These are phyloP conservation scores for Ataeniobius toweri DNA, from an alignment of 2,797 vertebrate genomes.

Conservation along the genomic window DNA sequence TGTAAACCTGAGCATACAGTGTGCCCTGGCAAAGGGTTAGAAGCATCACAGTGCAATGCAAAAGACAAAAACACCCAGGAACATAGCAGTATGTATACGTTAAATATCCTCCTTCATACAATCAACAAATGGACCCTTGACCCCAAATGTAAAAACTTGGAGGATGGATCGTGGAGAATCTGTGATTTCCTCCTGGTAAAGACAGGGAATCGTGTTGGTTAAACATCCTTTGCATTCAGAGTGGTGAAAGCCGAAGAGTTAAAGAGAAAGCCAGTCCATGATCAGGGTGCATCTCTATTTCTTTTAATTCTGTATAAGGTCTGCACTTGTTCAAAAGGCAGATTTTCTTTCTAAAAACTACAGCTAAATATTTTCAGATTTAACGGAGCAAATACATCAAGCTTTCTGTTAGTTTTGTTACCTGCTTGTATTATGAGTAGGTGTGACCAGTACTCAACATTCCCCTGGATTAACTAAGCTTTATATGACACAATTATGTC, in stretches of 20 bases:
- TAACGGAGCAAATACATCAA: neutral
- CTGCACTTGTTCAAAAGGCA: neutral
- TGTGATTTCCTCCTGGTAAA: neutral
- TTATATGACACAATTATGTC: slow-evolving; percentile 22
- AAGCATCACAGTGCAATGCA: no score
- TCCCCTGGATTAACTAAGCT: slow-evolving; percentile 35
- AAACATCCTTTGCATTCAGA: no score
- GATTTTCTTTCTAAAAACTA: no score
- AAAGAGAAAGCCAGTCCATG: no score
- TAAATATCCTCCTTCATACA: neutral
- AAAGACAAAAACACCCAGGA: neutral
- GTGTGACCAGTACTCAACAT: slow-evolving; percentile 49
- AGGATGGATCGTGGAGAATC: neutral
- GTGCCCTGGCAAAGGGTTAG: no score
- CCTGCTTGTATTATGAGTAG: slow-evolving; percentile 25
- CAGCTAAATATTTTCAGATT: neutral
- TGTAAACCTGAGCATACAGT: no score
- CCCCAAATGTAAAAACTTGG: neutral
- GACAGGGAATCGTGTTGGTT: no score
- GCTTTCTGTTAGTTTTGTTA: neutral
- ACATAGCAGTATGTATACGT: neutral
- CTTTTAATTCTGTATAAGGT: neutral
- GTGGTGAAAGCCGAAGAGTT: no score
- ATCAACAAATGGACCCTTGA: neutral
- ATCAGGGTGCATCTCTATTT: no score